Percentiles rank a stretch among this genome's conserved stretches.
These are phyloP conservation scores for Charina bottae DNA, from an alignment of 2,113 vertebrate genomes.

Conservation along the genomic window DNA sequence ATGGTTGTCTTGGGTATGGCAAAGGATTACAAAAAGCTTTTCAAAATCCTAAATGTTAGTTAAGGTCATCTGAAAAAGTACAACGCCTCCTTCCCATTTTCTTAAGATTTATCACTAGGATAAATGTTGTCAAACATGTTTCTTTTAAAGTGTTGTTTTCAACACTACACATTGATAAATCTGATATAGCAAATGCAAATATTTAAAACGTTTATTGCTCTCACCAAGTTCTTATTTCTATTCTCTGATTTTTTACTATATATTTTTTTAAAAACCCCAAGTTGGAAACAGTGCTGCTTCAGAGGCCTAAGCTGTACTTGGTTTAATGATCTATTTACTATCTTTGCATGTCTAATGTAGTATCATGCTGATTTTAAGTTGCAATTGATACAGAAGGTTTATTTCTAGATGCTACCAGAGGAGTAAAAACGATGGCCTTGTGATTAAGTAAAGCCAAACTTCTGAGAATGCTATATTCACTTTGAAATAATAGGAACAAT, in stretches of 20 bases:
- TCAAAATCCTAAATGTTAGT: background rate
- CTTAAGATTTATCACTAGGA: background rate
- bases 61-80: background rate
- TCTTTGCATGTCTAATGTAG: background rate
- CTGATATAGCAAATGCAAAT: background rate
- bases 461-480: background rate
- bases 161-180: background rate
- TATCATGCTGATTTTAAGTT: background rate
- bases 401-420: background rate
- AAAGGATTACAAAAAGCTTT: background rate
- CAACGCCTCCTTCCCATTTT: background rate
- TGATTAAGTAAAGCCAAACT: background rate
- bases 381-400: background rate
- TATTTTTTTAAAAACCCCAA: background rate
- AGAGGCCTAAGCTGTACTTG: background rate
- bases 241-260: background rate
- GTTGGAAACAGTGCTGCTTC: background rate
- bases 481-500: background rate
- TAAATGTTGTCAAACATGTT: background rate
- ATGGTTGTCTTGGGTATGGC: background rate
- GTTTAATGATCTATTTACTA: background rate
- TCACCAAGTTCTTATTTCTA: background rate
- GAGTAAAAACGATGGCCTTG: background rate
- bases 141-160: background rate
- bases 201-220: background rate